Evolutionary conservation across 2,797 vertebrate species (phyloP), one percentile per base, ranked within the genome.

Genomic region (Halcyon leucocephala): DNA sequence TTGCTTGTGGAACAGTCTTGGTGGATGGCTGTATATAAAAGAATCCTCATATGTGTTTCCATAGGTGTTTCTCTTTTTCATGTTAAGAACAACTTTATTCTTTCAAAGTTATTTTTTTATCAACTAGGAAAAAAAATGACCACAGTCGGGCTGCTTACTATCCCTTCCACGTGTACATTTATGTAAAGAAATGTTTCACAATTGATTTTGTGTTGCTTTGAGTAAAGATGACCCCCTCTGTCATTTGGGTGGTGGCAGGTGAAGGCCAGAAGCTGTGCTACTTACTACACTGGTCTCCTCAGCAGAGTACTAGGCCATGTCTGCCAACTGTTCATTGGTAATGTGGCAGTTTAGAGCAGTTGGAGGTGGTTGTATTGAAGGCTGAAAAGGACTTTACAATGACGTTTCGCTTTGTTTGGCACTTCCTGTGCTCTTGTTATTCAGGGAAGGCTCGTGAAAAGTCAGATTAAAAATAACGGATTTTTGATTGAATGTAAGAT

Each of bases 231-330:
- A n/a, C 29, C 15, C 4, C 8, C 41, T 62, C 17, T 80, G 0
- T 66, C 2, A 1, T 14, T 13, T 14, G 1, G 0, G 11, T 0
- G 1, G 13, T 58, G 74, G 35, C 64, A 62, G 37, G 24, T 20
- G 13, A 33, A 28, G 49, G 20, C 24, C 48, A 74, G 57, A 39
- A 67, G 35, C 33, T 60, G 42, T 51, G 16, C 18, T 64, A 9
- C 29, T 31, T 31, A 11, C 10, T 28, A 1, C 3, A 3, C 10
- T 67, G 41, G 14, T 55, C 37, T 31, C 73, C 21, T 26, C 17
- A 10, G 41, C 60, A 20, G 39, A 57, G 25, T 60, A n/a, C 29
- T 41, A 57, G 20, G 6, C 52, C 78, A 17, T 29, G 18, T 48
- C 25, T 89, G 24, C 33, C 25, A 48, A 3, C 12, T 33, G 4